Conservation (phyloP, 2,888 invertebrate species). For the Volucella zonaria region DNA sequence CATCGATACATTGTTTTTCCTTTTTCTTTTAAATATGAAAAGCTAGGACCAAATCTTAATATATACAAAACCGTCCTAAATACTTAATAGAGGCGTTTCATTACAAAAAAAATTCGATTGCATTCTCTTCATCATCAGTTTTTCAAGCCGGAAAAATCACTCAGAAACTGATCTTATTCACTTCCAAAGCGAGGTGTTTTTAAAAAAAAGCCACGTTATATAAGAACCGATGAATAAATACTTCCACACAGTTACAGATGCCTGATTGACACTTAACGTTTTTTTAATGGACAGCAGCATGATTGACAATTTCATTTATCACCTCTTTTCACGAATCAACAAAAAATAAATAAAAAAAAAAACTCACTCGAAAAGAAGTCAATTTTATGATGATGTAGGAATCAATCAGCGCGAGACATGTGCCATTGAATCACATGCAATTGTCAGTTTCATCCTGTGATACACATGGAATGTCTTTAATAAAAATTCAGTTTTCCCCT, state of each 20-base stretch:
- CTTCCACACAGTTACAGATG: neutral
- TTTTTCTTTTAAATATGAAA: too few relatives aligned
- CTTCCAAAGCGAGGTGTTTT: too few relatives aligned
- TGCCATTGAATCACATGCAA: conserved; percentile 35
- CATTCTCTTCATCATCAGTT: too few relatives aligned
- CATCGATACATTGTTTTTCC: too few relatives aligned
- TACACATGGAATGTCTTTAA: neutral
- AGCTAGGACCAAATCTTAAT: too few relatives aligned
- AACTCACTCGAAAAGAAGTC: conserved; percentile 5
- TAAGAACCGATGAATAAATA: too few relatives aligned
- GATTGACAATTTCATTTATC: conserved; percentile 38
- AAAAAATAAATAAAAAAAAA: neutral
- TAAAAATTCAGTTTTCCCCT: neutral
- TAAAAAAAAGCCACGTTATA: too few relatives aligned
- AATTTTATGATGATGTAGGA: conserved; percentile 46
- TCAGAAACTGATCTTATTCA: too few relatives aligned
- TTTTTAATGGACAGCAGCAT: conserved; percentile 29
- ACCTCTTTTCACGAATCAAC: neutral
- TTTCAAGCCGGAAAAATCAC: too few relatives aligned
- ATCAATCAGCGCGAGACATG: conserved; percentile 47
- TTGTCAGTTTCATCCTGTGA: conserved; percentile 15
- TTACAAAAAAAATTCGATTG: too few relatives aligned
- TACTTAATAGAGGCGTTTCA: too few relatives aligned
- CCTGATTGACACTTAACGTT: conserved; percentile 53
- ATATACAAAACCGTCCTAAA: too few relatives aligned